Conservation (phyloP, 2,113 vertebrate genomes). For the Seriola aureovittata region DNA sequence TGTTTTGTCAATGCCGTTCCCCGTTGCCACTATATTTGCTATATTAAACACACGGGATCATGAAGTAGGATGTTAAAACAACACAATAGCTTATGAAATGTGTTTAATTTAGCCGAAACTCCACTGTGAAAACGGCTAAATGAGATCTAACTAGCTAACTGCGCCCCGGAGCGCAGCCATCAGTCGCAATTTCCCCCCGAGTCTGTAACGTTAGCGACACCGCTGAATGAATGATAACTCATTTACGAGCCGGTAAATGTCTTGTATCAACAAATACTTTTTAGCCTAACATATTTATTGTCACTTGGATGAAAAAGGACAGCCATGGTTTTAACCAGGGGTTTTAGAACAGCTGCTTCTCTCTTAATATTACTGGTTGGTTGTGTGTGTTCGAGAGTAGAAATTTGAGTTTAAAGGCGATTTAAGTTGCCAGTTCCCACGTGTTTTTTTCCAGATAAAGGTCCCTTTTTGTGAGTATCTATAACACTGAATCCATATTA, state of each 20-base stretch:
- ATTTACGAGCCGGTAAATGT: neutral
- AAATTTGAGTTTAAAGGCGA: conserved; percentile 16
- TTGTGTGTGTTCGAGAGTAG: neutral
- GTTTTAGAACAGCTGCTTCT: neutral
- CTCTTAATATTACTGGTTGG: neutral
- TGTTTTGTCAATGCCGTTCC: neutral
- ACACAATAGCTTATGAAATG: neutral
- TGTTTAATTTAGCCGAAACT: conserved; percentile 4
- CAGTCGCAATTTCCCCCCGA: conserved; percentile 17
- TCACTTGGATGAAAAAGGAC: neutral
- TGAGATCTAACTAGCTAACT: conserved; percentile 35
- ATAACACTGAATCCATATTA: neutral
- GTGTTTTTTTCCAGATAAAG: neutral
- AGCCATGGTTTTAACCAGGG: accelerated
- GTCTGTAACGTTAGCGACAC: neutral
- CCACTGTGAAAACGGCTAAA: neutral
- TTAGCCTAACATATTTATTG: neutral
- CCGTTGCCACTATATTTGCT: neutral
- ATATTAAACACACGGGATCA: neutral
- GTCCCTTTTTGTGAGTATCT: neutral
- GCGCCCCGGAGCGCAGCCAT: conserved; percentile 28
- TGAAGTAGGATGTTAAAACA: neutral
- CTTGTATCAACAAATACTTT: too few species aligned
- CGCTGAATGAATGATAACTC: conserved; percentile 31
- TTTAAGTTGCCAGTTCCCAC: neutral